Percentiles rank a stretch among this genome's conserved stretches.
Evolutionary conservation across 2,888 invertebrate species (phyloP).

Genomic region (Noctua fimbriata): DNA sequence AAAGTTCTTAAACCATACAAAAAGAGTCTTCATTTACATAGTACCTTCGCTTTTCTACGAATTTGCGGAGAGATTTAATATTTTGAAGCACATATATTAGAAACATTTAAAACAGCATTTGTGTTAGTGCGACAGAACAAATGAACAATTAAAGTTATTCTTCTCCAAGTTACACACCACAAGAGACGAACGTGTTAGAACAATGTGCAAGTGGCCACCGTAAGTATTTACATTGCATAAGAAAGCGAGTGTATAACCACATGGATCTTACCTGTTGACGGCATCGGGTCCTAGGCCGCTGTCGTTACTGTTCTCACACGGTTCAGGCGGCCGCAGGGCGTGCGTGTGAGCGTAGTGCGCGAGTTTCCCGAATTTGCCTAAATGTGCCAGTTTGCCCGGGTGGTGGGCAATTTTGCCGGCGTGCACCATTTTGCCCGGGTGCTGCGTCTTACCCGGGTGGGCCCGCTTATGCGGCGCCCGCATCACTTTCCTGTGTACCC

Average conservation of each 20-base stretch:
- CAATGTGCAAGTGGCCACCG: constrained; percentile 17
- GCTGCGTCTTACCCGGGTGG: constrained; percentile 86
- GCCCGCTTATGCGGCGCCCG: constrained; percentile 92
- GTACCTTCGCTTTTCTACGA: neutral
- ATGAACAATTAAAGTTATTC: constrained; percentile 3
- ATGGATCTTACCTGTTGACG: constrained; percentile 82
- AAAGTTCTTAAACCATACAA: too few relatives aligned
- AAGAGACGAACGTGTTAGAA: constrained; percentile 29
- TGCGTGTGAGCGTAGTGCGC: constrained; percentile 87
- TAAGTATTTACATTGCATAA: constrained; percentile 37
- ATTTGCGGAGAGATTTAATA: neutral
- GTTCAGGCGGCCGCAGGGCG: constrained; percentile 87
- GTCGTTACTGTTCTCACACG: constrained; percentile 97
- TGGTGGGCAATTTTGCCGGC: constrained; percentile 80
- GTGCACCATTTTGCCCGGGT: constrained; percentile 85
- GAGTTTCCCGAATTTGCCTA: constrained; percentile 85
- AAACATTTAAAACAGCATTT: constrained; percentile 30
- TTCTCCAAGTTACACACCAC: constrained; percentile 20
- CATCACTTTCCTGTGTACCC: constrained; percentile 92
- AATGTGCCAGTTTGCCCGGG: constrained; percentile 75
- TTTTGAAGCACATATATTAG: constrained; percentile 21
- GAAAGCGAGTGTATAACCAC: constrained; percentile 54
- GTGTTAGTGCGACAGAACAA: constrained; percentile 32
- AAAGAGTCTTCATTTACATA: neutral
- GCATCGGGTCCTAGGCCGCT: constrained; percentile 96